Base-by-base conservation (phyloP, 2,888 invertebrate genomes). In the Plusia festucae region DNA sequence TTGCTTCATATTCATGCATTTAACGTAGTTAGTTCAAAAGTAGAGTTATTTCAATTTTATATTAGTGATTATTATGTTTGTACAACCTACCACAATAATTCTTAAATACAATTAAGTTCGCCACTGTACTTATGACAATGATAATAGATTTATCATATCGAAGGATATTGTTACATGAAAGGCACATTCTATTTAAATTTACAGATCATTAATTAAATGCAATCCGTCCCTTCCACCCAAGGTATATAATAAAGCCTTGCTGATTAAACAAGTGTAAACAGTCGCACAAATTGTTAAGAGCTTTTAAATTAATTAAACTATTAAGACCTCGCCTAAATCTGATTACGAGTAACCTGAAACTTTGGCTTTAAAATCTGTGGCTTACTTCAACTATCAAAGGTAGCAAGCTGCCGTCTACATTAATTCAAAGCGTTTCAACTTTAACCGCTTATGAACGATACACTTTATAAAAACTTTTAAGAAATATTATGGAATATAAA, bases 251-350 rank as follows among this genome's bases (percentile, higher is more conserved):
- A n/a, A 40, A 40, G n/a, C n/a, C 40, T n/a, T n/a, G n/a, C 40
- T 15, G 40, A 40, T n/a, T n/a, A 40, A n/a, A n/a, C n/a, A 40
- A 40, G n/a, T n/a, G 15, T n/a, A 4, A 40, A 40, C 40, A 7
- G 40, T 0, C n/a, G 7, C 15, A 34, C 13, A n/a, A 40, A 40
- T n/a, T 15, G n/a, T 40, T 40, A n/a, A 34, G n/a, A 40, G n/a
- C 40, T n/a, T 40, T 40, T 40, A 40, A 40, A 40, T 40, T 40
- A 40, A 40, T 40, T 40, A 40, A 40, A 40, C n/a, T n/a, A n/a
- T n/a, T 15, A n/a, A n/a, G 40, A 40, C 40, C n/a, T 40, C 40
- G 6, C 40, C 40, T n/a, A 40, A 40, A 40, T 40, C 40, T 40
- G 40, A 40, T 40, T n/a, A 40, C n/a, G 40, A 40, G 40, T n/a